phyloP scores from a whole-genome alignment of 2,797 vertebrate species.

The Mormyrus proboscirostris region DNA sequence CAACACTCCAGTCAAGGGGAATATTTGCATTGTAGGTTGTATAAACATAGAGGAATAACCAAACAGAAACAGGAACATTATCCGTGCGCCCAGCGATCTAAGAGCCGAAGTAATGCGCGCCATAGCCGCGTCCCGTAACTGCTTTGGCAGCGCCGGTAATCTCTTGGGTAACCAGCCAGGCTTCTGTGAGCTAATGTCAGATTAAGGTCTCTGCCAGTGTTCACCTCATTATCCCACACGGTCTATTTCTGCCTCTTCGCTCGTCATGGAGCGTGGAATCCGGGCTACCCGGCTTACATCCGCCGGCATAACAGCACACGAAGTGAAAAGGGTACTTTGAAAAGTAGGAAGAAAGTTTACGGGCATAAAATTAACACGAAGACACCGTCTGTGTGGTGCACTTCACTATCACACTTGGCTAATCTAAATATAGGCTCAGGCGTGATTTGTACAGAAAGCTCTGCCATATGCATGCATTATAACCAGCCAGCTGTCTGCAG shows the following conservation, averaged over 20 bases:
- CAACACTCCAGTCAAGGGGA: not conserved
- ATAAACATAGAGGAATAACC: not conserved
- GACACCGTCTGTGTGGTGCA: not conserved
- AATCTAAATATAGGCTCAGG: not conserved
- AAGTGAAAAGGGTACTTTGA: not conserved
- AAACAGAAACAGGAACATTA: not conserved
- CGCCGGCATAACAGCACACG: not conserved
- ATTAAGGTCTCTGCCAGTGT: slow-evolving; percentile 34
- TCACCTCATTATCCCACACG: slow-evolving; percentile 21
- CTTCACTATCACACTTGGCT: not conserved
- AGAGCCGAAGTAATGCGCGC: too few relatives aligned
- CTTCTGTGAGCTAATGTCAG: not conserved
- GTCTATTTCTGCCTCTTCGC: slow-evolving; percentile 21
- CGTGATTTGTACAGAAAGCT: not conserved
- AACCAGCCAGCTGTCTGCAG: not conserved
- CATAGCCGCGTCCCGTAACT: too few relatives aligned
- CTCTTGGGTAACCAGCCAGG: not conserved
- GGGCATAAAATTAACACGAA: not conserved
- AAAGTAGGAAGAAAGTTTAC: not conserved
- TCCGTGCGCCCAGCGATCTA: not conserved
- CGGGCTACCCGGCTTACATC: not conserved
- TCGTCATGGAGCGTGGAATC: slow-evolving; percentile 25
- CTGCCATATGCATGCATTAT: not conserved
- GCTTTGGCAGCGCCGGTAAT: not conserved
- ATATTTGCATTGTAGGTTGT: not conserved